Conservation (phyloP, 2,113 vertebrate species). For the Melanerpes formicivorus region DNA sequence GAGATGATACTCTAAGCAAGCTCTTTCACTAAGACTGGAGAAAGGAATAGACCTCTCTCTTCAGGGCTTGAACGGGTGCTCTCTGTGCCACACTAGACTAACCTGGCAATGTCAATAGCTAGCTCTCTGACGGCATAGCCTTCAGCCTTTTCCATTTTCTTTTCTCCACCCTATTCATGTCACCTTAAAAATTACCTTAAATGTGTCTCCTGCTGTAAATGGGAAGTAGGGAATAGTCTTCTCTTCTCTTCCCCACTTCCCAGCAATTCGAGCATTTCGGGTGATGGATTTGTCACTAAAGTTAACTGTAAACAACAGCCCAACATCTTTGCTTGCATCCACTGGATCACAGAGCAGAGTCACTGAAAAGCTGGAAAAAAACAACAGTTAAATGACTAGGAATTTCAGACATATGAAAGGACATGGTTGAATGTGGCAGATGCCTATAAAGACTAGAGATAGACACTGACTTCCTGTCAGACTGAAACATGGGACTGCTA, state of each 20-base stretch:
- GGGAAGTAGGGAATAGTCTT: conserved; percentile 88
- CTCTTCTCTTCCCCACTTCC: conserved; percentile 86
- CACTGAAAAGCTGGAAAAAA: conserved; percentile 82
- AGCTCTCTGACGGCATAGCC: background rate
- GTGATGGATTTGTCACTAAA: conserved; percentile 85
- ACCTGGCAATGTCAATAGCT: background rate
- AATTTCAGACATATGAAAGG: background rate
- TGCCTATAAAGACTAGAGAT: background rate
- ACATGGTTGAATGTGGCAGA: background rate
- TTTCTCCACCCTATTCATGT: background rate
- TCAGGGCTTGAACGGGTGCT: background rate
- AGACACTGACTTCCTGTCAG: background rate
- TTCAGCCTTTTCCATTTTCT: background rate
- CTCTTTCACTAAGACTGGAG: background rate
- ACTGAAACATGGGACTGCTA: background rate
- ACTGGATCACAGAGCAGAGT: conserved; percentile 77
- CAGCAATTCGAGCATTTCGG: conserved; percentile 83
- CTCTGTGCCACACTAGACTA: background rate
- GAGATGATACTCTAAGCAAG: background rate
- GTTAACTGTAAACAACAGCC: conserved; percentile 83
- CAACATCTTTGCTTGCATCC: conserved; percentile 81
- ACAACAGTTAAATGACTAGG: background rate
- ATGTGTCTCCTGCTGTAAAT: conserved; percentile 84
- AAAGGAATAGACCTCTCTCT: background rate
- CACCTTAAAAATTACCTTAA: conserved; percentile 80